These are phyloP conservation scores for Drosophila fungiperda DNA, from an alignment of 2,888 invertebrate species.

Conservation along the genomic window DNA sequence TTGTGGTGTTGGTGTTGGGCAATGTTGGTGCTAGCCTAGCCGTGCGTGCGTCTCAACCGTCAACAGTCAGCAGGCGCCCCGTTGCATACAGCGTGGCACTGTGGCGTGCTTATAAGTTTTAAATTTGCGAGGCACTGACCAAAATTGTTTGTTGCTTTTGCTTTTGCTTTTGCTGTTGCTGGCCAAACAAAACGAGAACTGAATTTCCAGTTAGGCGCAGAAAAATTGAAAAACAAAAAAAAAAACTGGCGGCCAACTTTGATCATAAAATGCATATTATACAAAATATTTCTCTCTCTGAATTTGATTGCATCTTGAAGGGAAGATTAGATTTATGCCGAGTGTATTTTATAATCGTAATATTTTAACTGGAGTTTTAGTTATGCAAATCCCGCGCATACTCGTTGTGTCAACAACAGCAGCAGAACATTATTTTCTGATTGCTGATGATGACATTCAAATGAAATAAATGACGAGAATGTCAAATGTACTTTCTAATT, in stretches of 20 bases:
- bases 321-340: not conserved
- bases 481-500: conserved; percentile 66
- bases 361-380: conserved; percentile 6
- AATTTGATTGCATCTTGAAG: not conserved
- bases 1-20: not conserved
- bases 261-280: not conserved
- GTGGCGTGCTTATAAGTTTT: conserved; percentile 77
- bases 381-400: conserved; percentile 34
- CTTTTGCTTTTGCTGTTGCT: conserved; percentile 20
- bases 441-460: conserved; percentile 37
- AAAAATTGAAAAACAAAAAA: conserved; percentile 46
- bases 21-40: conserved; percentile 18
- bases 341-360: not conserved
- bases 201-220: conserved; percentile 57
- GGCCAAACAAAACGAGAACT: conserved; percentile 40
- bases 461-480: conserved; percentile 27
- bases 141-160: conserved; percentile 39
- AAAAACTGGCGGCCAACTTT: conserved; percentile 30
- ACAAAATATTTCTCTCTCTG: not conserved
- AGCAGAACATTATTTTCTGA: conserved; percentile 27
- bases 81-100: conserved; percentile 44
- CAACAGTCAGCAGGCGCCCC: conserved; percentile 36
- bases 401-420: conserved; percentile 8
- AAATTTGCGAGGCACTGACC: conserved; percentile 64
- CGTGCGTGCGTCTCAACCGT: conserved; percentile 75